Evolutionary conservation across 1,140 invertebrate species (phyloP).

Genomic region (Pomacea maculata): DNA sequence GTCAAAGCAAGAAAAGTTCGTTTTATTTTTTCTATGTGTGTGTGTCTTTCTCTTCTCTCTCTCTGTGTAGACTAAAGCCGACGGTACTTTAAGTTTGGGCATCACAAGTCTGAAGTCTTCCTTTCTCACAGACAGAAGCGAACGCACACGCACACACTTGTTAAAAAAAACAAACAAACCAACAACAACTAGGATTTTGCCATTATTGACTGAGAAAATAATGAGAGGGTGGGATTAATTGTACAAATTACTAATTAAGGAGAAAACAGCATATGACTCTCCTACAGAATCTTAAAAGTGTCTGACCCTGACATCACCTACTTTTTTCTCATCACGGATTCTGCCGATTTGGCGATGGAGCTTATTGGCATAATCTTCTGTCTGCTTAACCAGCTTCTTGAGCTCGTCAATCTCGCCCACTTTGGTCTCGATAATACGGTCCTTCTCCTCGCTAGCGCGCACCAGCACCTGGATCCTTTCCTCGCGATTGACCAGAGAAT

Average conservation of each 20-base stretch:
- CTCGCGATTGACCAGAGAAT: conserved; percentile 43
- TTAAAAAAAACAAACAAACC: too few relatives aligned
- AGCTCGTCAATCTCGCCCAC: conserved; percentile 46
- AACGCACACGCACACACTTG: too few relatives aligned
- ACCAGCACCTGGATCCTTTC: conserved; percentile 42
- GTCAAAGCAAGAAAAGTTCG: neutral
- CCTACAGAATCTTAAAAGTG: neutral
- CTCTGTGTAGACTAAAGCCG: too few relatives aligned
- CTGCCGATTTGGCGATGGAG: conserved; percentile 43
- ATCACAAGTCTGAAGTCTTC: too few relatives aligned
- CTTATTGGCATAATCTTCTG: conserved; percentile 47
- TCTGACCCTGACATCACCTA: neutral
- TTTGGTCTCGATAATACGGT: conserved; percentile 42
- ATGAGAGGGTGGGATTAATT: neutral
- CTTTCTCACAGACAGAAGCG: neutral
- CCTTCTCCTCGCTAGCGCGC: conserved; percentile 37
- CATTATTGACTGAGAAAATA: neutral
- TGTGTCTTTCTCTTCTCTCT: too few relatives aligned
- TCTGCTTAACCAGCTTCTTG: conserved; percentile 46
- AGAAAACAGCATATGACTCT: neutral
- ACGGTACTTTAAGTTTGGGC: too few relatives aligned
- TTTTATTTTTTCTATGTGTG: too few relatives aligned
- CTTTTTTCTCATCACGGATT: conserved; percentile 38
- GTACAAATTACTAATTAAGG: neutral
- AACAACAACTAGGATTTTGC: too few relatives aligned